phyloP scores from a whole-genome alignment of 2,888 invertebrate genomes.

The Apeira syringaria region DNA sequence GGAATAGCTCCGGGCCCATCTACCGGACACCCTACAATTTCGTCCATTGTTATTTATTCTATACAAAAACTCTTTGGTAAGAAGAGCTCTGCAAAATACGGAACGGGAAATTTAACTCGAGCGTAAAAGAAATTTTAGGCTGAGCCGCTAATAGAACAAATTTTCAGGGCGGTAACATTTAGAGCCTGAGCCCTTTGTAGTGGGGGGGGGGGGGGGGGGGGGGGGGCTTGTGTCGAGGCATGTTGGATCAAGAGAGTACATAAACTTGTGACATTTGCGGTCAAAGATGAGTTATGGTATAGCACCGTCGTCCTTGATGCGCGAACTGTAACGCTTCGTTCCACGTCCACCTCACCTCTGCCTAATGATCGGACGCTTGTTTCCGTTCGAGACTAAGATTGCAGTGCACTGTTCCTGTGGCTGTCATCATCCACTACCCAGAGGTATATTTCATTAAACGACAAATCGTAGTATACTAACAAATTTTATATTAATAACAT shows the following conservation, averaged over 20 bases:
- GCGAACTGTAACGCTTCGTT: too few relatives aligned
- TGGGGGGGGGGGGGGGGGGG: too few relatives aligned
- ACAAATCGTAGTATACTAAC: too few relatives aligned
- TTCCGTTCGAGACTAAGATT: too few relatives aligned
- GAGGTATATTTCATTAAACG: too few relatives aligned
- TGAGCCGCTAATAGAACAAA: conserved; percentile 77
- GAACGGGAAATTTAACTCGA: conserved; percentile 44
- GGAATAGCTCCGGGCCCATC: conserved; percentile 46
- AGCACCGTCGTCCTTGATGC: too few relatives aligned
- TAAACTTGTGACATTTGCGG: conserved; percentile 7
- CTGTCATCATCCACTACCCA: too few relatives aligned
- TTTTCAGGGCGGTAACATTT: conserved; percentile 75
- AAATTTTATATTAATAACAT: too few relatives aligned
- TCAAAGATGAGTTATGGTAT: too few relatives aligned
- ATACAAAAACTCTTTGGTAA: conserved; percentile 54
- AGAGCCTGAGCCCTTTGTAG: conserved; percentile 79
- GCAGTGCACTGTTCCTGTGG: too few relatives aligned
- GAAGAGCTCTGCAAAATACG: conserved; percentile 61
- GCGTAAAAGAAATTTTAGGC: conserved; percentile 69
- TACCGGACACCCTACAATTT: conserved; percentile 53
- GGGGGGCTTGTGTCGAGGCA: conserved; percentile 63
- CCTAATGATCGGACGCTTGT: too few relatives aligned
- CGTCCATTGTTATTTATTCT: conserved; percentile 54
- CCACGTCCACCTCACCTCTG: too few relatives aligned
- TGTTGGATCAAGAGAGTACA: conserved; percentile 4